Percentiles rank a stretch among this genome's conserved stretches.
phyloP scores from a whole-genome alignment of 2,797 vertebrate species.

The Myripristis jacobus region DNA sequence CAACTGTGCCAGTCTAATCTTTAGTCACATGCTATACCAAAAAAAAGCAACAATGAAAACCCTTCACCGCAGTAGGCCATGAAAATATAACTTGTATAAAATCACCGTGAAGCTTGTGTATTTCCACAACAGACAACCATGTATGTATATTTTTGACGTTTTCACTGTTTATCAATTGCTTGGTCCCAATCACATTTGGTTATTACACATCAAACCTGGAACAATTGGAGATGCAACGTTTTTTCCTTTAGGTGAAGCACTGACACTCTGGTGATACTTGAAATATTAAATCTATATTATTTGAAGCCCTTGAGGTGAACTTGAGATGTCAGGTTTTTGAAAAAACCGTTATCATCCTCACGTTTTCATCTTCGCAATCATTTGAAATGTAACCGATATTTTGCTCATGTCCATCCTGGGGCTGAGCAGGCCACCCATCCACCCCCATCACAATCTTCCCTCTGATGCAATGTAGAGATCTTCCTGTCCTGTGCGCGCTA shows the following conservation, averaged over 20 bases:
- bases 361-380: slow-evolving; percentile 36
- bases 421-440: slow-evolving; percentile 41
- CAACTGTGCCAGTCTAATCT: slow-evolving; percentile 21
- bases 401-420: slow-evolving; percentile 32
- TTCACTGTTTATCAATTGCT: slow-evolving; percentile 23
- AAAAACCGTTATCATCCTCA: slow-evolving; percentile 22
- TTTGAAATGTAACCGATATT: slow-evolving; percentile 24
- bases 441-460: slow-evolving; percentile 28
- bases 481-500: slow-evolving; percentile 66
- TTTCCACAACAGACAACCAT: slow-evolving; percentile 39
- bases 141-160: slow-evolving; percentile 11
- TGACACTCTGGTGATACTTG: slow-evolving; percentile 68
- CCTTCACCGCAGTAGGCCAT: background rate
- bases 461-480: slow-evolving; percentile 69
- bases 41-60: background rate
- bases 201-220: slow-evolving; percentile 31
- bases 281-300: slow-evolving; percentile 47
- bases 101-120: background rate
- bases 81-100: background rate
- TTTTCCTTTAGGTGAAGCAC: slow-evolving; percentile 20
- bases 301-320: slow-evolving; percentile 56
- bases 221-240: slow-evolving; percentile 38
- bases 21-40: slow-evolving; percentile 7
- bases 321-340: slow-evolving; percentile 24
- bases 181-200: background rate